Evolutionary conservation across 1,140 invertebrate genomes (phyloP).

Genomic region (Penaeus chinensis): DNA sequence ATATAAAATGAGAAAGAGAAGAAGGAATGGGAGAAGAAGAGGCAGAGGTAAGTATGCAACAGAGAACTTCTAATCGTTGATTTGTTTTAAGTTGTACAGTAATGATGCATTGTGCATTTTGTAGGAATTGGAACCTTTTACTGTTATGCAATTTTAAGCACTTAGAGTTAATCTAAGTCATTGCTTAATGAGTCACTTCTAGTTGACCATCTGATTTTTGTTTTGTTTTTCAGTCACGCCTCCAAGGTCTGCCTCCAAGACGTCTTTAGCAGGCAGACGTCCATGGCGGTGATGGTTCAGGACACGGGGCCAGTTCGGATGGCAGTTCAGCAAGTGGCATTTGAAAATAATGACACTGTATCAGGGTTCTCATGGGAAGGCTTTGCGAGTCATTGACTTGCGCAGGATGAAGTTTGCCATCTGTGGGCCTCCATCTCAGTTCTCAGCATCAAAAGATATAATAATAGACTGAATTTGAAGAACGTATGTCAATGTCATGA

Average conservation of each 20-base stretch:
- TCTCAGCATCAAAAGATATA: too few relatives aligned
- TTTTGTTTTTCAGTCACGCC: not conserved
- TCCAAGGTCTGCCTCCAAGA: constrained; percentile 5
- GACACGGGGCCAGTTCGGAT: not conserved
- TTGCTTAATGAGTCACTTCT: not conserved
- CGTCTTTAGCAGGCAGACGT: not conserved
- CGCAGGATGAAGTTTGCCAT: constrained; percentile 17
- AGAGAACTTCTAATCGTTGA: too few relatives aligned
- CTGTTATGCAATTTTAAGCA: too few relatives aligned
- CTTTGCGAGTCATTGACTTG: not conserved
- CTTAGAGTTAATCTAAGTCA: too few relatives aligned
- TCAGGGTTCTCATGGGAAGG: not conserved
- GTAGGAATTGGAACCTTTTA: too few relatives aligned
- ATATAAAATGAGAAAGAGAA: not conserved
- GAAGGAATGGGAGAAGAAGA: not conserved
- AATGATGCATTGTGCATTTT: too few relatives aligned
- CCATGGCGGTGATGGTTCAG: constrained; percentile 16
- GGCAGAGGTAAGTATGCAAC: not conserved
- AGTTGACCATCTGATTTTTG: not conserved
- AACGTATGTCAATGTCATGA: too few relatives aligned
- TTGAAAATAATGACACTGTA: constrained; percentile 3
- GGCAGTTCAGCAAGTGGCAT: constrained; percentile 5
- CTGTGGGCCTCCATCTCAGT: not conserved
- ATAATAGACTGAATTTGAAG: too few relatives aligned
- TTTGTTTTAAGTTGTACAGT: too few relatives aligned